phyloP scores from a whole-genome alignment of 2,888 invertebrate species.

The Fabriciana adippe region DNA sequence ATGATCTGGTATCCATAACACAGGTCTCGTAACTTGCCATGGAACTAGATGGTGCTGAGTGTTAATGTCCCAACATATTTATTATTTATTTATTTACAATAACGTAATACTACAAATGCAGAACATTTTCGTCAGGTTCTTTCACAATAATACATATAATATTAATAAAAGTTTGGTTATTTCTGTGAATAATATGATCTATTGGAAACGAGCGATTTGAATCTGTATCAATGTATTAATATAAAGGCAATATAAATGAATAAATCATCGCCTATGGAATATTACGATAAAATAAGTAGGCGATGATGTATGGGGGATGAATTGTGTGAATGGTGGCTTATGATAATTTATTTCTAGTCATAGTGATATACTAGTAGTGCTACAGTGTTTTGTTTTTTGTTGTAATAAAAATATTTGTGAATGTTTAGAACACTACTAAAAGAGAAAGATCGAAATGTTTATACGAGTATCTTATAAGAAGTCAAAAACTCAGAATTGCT shows the following conservation, averaged over 20 bases:
- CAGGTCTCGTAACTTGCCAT: too few species aligned
- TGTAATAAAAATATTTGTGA: neutral
- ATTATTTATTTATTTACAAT: too few species aligned
- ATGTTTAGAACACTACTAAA: neutral
- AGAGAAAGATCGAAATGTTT: neutral
- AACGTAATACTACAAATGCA: too few species aligned
- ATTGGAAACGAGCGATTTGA: too few species aligned
- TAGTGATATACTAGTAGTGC: neutral
- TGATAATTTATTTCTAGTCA: conserved; percentile 16
- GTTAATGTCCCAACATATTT: too few species aligned
- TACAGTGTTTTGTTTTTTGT: neutral
- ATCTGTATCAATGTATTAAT: neutral
- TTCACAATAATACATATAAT: too few species aligned
- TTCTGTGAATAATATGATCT: too few species aligned
- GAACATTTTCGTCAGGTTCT: too few species aligned
- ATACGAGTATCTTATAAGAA: neutral
- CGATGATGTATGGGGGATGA: conserved; percentile 29
- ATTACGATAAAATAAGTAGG: conserved; percentile 24
- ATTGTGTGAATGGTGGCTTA: conserved; percentile 19
- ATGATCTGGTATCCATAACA: too few species aligned
- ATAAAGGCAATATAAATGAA: conserved; percentile 2
- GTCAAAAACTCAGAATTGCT: too few species aligned
- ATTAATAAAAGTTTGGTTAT: too few species aligned
- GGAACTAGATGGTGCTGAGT: too few species aligned
- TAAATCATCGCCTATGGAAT: conserved; percentile 14